These are phyloP conservation scores for Vireo altiloquus DNA, from an alignment of 2,113 vertebrate species.

Conservation along the genomic window DNA sequence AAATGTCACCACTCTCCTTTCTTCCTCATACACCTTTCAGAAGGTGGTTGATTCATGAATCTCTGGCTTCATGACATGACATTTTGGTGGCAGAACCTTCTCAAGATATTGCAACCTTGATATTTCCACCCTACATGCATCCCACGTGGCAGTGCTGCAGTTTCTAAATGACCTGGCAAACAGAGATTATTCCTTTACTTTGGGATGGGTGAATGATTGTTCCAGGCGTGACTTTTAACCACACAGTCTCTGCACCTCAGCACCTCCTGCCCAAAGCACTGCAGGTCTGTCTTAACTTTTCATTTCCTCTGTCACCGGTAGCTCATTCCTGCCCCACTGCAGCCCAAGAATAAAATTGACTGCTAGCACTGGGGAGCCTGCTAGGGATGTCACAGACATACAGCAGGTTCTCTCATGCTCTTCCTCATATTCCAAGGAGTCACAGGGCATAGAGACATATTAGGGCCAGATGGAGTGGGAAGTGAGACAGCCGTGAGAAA, in stretches of 20 bases:
- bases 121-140: rapidly evolving
- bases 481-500: not conserved
- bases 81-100: not conserved
- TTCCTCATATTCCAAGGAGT: not conserved
- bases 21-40: not conserved
- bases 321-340: rapidly evolving
- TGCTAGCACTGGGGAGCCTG: not conserved
- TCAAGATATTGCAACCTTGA: not conserved
- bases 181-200: not conserved
- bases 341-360: not conserved
- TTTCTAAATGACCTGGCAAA: not conserved
- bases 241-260: not conserved
- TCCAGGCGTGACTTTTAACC: rapidly evolving
- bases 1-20: not conserved
- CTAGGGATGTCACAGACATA: not conserved
- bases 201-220: not conserved
- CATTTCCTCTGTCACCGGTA: not conserved
- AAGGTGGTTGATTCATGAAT: not conserved
- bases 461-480: not conserved
- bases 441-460: not conserved
- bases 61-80: not conserved
- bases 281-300: not conserved
- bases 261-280: not conserved
- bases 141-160: rapidly evolving
- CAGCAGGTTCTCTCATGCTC: not conserved